Base-by-base conservation (phyloP, 1,140 invertebrate genomes). In the Aphelenchoides besseyi region DNA sequence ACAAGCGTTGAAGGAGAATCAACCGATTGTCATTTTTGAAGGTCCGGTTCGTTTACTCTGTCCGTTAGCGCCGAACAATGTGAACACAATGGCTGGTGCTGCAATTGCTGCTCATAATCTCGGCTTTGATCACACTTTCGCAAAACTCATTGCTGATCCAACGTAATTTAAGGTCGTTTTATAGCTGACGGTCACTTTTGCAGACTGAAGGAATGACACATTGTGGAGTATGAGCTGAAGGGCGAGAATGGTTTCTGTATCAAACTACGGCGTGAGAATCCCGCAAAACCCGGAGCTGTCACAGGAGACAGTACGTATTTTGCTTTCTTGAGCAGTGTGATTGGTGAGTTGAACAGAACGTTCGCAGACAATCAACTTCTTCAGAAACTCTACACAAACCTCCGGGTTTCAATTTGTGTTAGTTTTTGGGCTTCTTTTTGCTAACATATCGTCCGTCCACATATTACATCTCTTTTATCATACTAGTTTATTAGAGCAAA, bases 61-160 rank as follows among this genome's bases (percentile, higher is more conserved):
- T 82, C 83, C 85, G 41, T 68, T 89, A 55, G 89, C 89, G 1
- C 89, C 89, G 5, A 89, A 90, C 76, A 89, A 90, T 75, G 88
- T 89, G 0, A 87, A 87, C 75, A 86, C 86, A 52, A 87, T 87
- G 86, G 86, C 87, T 29, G 87, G 86, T 29, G 89, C 88, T 26
- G 88, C 88, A 5, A 76, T 89, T 37, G 88, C 88, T 8, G 89
- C 87, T 12, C 85, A 86, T 72, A 89, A 87, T 76, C 83, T 89
- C n/a, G 89, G 89, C 2, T 89, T 90, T 82, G 88, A 89, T 74
- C 80, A 85, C 67, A 88, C 88, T 2, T 75, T 83, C 57, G 88
- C 88, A 3, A 83, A 85, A 64, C 81, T 89, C 2, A 82, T 89
- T 35, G 80, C 88, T 33, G 88, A 89, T 83, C 87, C 88, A 64